Conservation (phyloP, 1,140 invertebrate genomes). For the Micrasema longulum region DNA sequence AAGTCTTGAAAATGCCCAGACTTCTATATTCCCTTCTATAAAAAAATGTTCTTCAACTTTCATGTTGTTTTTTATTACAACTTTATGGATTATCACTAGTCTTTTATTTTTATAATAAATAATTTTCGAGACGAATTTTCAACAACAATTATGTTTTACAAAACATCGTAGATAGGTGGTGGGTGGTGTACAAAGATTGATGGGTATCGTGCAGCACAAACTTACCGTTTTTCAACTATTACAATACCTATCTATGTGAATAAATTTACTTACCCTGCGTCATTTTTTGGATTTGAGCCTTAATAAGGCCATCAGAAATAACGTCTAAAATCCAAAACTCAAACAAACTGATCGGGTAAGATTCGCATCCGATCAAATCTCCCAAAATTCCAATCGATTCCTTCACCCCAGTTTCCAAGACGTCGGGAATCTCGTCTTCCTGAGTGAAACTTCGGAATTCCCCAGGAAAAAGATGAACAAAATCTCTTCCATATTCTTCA, state of each 20-base stretch:
- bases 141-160: no score
- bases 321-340: slow-evolving; percentile 42
- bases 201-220: no score
- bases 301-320: slow-evolving; percentile 14
- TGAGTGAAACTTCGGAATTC: not conserved
- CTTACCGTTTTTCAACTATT: no score
- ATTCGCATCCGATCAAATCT: slow-evolving; percentile 16
- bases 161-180: no score
- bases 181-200: no score
- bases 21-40: no score
- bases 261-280: slow-evolving; percentile 17
- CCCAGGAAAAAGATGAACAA: slow-evolving; percentile 26
- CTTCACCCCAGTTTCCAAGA: slow-evolving; percentile 34
- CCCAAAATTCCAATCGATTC: slow-evolving; percentile 21
- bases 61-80: no score
- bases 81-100: no score
- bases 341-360: slow-evolving; percentile 6
- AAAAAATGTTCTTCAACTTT: no score
- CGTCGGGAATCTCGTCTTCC: slow-evolving; percentile 12
- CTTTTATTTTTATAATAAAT: no score
- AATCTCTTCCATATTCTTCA: slow-evolving; percentile 28
- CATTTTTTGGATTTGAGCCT: slow-evolving; percentile 6
- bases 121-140: no score
- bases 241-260: not conserved
- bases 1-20: no score